A percentile compares a stretch with the other conserved stretches of the same genome.
Evolutionary conservation across 1,140 invertebrate species (phyloP).

Genomic region (Teleopsis dalmanni): DNA sequence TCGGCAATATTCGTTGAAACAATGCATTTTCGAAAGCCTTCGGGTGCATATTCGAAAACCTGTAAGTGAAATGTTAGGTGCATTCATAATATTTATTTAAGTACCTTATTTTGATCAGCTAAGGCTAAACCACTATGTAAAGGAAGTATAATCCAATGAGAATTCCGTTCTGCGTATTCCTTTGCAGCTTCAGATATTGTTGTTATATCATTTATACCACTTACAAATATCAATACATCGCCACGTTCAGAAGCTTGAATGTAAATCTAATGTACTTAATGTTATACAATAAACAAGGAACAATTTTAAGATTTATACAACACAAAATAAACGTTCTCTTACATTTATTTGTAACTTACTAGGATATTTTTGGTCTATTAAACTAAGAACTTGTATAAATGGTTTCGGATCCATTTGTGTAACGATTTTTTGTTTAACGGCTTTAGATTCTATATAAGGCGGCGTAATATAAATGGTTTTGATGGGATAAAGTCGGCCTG

Average conservation of each 20-base stretch:
- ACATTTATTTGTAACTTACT: slow-evolving; percentile 45
- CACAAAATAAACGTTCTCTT: too few species aligned
- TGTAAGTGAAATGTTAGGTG: slow-evolving; percentile 34
- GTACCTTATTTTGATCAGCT: slow-evolving; percentile 90
- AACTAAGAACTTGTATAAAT: slow-evolving; percentile 83
- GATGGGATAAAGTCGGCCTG: slow-evolving; percentile 89
- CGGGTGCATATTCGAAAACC: slow-evolving; percentile 95
- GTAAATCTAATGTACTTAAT: background rate
- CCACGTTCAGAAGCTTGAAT: slow-evolving; percentile 66
- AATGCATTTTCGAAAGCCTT: slow-evolving; percentile 93
- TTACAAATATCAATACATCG: slow-evolving; percentile 93
- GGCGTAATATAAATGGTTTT: slow-evolving; percentile 80
- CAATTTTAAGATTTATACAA: background rate
- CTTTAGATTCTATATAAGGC: slow-evolving; percentile 55
- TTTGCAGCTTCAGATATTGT: slow-evolving; percentile 79
- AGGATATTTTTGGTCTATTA: slow-evolving; percentile 84
- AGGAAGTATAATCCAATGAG: slow-evolving; percentile 90
- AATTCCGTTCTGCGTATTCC: slow-evolving; percentile 72
- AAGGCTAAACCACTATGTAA: slow-evolving; percentile 90
- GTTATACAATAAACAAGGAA: background rate
- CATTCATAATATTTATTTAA: background rate
- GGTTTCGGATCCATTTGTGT: slow-evolving; percentile 73
- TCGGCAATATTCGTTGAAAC: slow-evolving; percentile 99
- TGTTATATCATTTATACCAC: slow-evolving; percentile 92
- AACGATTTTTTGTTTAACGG: slow-evolving; percentile 11